A percentile compares a stretch with the other conserved stretches of the same genome.
Conservation (phyloP, 2,797 vertebrate genomes). For the Gymnothorax reevesii region DNA sequence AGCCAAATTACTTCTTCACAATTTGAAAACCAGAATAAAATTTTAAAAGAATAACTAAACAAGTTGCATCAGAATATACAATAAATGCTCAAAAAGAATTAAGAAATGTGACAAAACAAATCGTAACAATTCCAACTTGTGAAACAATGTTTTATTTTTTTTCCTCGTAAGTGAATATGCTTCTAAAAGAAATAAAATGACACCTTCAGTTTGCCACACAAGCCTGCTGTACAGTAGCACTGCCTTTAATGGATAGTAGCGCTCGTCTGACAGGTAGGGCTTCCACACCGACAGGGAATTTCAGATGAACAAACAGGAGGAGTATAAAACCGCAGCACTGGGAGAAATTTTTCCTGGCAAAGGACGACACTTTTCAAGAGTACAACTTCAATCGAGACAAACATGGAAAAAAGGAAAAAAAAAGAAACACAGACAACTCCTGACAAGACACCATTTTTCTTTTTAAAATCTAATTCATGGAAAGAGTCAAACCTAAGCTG, state of each 20-base stretch:
- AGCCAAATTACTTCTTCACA: too few relatives aligned
- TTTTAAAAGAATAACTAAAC: too few relatives aligned
- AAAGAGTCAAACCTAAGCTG: background rate
- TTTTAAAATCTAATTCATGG: background rate
- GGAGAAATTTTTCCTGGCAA: background rate
- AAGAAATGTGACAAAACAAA: background rate
- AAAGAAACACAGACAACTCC: too few relatives aligned
- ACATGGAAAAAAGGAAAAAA: constrained; percentile 67
- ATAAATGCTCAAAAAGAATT: background rate
- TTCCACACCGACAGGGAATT: constrained; percentile 34
- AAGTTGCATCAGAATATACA: background rate
- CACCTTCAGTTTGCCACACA: constrained; percentile 31
- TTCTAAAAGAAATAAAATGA: constrained; percentile 66
- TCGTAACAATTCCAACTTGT: constrained; percentile 47
- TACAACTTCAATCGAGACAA: constrained; percentile 44
- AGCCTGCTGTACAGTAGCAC: constrained; percentile 40
- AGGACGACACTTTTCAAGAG: constrained; percentile 23
- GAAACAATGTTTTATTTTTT: constrained; percentile 73
- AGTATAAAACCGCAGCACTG: constrained; percentile 40
- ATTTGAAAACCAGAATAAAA: too few relatives aligned
- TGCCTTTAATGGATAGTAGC: constrained; percentile 31
- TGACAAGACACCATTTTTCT: constrained; percentile 32
- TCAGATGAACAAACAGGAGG: background rate
- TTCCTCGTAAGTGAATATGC: constrained; percentile 63
- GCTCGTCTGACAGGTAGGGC: constrained; percentile 35